Base-by-base conservation (phyloP, 2,888 invertebrate genomes). In the Limnephilus auricula region DNA sequence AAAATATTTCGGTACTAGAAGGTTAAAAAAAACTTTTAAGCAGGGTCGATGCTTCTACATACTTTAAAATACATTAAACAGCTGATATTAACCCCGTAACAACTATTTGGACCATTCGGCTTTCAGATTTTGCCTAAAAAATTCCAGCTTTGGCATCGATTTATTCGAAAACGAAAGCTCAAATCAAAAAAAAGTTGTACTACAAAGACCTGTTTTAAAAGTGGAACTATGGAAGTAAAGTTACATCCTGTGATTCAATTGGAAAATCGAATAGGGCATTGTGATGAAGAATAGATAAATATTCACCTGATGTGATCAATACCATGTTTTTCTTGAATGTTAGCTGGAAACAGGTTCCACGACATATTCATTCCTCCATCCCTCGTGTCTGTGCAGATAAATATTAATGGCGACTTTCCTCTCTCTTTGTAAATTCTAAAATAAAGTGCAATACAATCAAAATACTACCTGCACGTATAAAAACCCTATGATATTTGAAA, bases 381-480 rank as follows among this genome's bases (percentile, higher is more conserved):
- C 93, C 96, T 96, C 30, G 96, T 95, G 94, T 98, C 98, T n/a
- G 98, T 97, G 93, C 97, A 97, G 93, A 98, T 96, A 93, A 98
- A 98, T 15, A 97, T 95, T 91, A 98, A 94, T 4, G 98, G 97
- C 90, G 97, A 96, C 94, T 96, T 97, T 1, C 97, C 97, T 94
- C 96, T 96, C 91, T 95, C 94, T 93, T 94, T 96, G 93, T 97
- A 97, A 93, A 96, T 96, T 90, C 97, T 97, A 94, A 93, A 96
- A 95, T 65, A 65, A 65, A 25, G 6, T 9, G 9, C 65, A 65
- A 65, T n/a, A 25, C 25, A 25, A 65, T 65, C 5, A 25, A 65
- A n/a, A 65, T 65, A 50, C 3, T 18, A n/a, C 25, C 25, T 65
- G 6, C 65, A 25, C 5, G 0, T 25, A n/a, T 25, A 25, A 65